Evolutionary conservation across 2,113 vertebrate species (phyloP), one percentile per base, ranked within the genome.

Genomic region (Paramormyrops kingsleyae): DNA sequence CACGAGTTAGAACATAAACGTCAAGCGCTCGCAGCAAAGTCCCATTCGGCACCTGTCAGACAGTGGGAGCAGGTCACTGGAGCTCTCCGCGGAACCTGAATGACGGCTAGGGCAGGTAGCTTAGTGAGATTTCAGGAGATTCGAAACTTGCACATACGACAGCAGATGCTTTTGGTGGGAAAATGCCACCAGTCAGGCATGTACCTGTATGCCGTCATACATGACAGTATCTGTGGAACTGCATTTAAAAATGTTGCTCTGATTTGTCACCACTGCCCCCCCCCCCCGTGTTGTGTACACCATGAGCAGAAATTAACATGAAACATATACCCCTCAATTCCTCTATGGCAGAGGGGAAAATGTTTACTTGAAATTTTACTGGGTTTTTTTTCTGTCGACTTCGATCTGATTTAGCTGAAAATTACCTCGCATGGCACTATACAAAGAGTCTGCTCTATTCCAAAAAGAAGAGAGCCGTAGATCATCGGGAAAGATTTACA

Each of bases 1-100:
- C 93, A 62, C 92, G 92, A 83, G 42, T 56, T 47, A 89, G 89
- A 74, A 47, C 86, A 88, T 49, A 88, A 83, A 44, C 8, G 2
- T 46, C 10, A 87, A n/a, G 70, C 47, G 19, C 24, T 21, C 9
- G 27, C 66, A 56, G 15, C 39, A 17, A 87, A 50, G 83, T 50
- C 31, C 35, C 74, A 80, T 80, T 19, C 35, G 6, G 31, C 74
- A 39, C 4, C 17, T 1, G 15, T 19, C 17, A 19, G 15, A 19
- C 6, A 15, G 74, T 80, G 31, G 74, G 5, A 19, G 74, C 5
- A 19, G 35, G 15, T 42, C 74, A 42, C 12, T 3, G 3, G 35
- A 42, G 35, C 74, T 80, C 15, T 80, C 35, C 35, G 1, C 5
- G 74, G 5, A 19, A 42, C 74, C 74, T 19, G 17, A 35, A 80